Percentiles rank a stretch among this genome's conserved stretches.
Evolutionary conservation across 2,888 invertebrate species (phyloP).

Genomic region (Athalia rosae): DNA sequence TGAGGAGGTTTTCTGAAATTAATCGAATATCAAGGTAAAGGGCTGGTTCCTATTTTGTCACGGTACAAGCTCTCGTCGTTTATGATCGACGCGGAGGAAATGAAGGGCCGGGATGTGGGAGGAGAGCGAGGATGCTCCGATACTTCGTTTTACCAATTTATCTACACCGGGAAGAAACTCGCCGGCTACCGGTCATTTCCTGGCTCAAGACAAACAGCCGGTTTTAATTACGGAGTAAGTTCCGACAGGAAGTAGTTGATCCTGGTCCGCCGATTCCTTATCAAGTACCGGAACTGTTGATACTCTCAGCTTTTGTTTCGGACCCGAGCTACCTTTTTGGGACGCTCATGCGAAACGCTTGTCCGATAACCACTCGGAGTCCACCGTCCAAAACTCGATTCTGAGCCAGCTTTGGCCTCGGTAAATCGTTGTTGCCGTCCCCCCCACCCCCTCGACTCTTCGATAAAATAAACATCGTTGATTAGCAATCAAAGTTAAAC

Average conservation of each 20-base stretch:
- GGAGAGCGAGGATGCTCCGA: no score
- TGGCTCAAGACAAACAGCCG: conserved; percentile 27
- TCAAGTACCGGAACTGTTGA: conserved; percentile 25
- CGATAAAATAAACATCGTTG: no score
- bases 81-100: no score
- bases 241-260: conserved; percentile 8
- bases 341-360: neutral
- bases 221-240: conserved; percentile 28
- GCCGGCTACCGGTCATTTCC: neutral
- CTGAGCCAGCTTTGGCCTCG: neutral
- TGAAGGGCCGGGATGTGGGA: no score
- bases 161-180: conserved; percentile 5
- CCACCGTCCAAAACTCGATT: conserved; percentile 9
- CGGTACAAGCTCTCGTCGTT: neutral
- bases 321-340: neutral
- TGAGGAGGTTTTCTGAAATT: no score
- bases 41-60: neutral
- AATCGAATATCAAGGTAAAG: neutral
- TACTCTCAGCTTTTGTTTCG: neutral
- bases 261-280: neutral
- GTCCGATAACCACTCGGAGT: neutral
- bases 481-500: no score
- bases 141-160: neutral
- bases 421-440: neutral
- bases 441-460: neutral